phyloP scores from a whole-genome alignment of 1,140 invertebrate genomes.

The Atta cephalotes region DNA sequence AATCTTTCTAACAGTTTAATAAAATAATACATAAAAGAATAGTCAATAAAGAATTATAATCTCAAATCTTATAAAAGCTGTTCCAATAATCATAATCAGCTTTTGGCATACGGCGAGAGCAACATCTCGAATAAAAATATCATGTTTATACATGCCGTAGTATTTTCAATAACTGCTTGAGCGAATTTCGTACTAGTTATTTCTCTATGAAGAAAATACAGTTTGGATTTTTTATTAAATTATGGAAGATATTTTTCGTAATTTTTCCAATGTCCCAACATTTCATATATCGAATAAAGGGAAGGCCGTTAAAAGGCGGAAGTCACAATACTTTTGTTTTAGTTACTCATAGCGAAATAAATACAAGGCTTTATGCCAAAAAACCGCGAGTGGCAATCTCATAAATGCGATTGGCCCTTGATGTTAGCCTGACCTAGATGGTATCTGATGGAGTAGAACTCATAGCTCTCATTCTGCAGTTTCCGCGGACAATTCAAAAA shows the following conservation, averaged over 20 bases:
- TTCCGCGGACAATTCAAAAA: constrained; percentile 67
- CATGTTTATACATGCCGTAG: not conserved
- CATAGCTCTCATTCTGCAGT: constrained; percentile 53
- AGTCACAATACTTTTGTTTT: not conserved
- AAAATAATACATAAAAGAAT: not conserved
- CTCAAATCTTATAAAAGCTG: not conserved
- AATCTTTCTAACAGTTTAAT: not conserved
- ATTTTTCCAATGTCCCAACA: constrained; percentile 27
- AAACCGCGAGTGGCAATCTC: constrained; percentile 53
- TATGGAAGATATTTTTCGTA: not conserved
- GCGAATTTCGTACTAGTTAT: not conserved
- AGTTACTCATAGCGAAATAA: constrained; percentile 54
- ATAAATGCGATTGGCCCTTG: constrained; percentile 71
- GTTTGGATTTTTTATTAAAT: too few species aligned
- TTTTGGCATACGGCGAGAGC: not conserved
- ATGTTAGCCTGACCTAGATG: constrained; percentile 68
- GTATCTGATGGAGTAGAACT: constrained; percentile 69
- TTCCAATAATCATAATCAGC: not conserved
- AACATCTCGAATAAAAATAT: constrained; percentile 20
- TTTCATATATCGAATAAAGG: constrained; percentile 23
- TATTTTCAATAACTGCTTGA: constrained; percentile 26
- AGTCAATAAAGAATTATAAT: not conserved
- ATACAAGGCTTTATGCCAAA: constrained; percentile 51
- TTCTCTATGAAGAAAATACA: not conserved
- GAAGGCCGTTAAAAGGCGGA: not conserved